phyloP scores from a whole-genome alignment of 2,797 vertebrate species.

The Myotis pilosus region DNA sequence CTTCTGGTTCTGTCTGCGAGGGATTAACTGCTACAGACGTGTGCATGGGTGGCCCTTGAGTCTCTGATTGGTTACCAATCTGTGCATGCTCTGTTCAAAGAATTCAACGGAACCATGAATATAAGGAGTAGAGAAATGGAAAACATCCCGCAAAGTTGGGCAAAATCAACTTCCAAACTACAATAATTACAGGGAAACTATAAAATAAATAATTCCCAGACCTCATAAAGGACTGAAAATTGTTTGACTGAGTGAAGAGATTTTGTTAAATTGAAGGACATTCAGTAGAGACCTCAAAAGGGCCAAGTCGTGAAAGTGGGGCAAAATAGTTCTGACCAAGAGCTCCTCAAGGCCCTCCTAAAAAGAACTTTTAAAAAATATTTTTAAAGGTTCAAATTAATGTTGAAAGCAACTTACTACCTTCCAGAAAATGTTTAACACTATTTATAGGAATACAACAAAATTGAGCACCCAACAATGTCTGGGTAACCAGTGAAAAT shows the following conservation, averaged over 20 bases:
- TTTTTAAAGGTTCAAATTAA: not conserved
- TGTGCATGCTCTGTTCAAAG: not conserved
- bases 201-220: slow-evolving; percentile 3
- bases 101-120: slow-evolving; percentile 12
- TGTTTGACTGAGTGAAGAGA: not conserved
- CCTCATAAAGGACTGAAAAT: not conserved
- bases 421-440: not conserved
- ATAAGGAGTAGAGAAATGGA: not conserved
- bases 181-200: not conserved
- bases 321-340: not conserved
- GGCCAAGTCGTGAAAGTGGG: not conserved
- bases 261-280: not conserved
- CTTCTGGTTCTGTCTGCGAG: not conserved
- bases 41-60: not conserved
- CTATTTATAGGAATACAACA: not conserved
- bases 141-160: not conserved
- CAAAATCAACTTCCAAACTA: slow-evolving; percentile 2
- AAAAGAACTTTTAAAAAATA: not conserved
- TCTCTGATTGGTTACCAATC: not conserved
- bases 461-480: not conserved
- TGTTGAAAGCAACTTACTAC: not conserved
- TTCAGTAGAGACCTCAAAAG: not conserved
- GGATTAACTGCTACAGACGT: not conserved
- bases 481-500: not conserved
- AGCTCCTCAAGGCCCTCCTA: not conserved